These are phyloP conservation scores for Platalea minor DNA, from an alignment of 2,797 vertebrate genomes.

Conservation along the genomic window DNA sequence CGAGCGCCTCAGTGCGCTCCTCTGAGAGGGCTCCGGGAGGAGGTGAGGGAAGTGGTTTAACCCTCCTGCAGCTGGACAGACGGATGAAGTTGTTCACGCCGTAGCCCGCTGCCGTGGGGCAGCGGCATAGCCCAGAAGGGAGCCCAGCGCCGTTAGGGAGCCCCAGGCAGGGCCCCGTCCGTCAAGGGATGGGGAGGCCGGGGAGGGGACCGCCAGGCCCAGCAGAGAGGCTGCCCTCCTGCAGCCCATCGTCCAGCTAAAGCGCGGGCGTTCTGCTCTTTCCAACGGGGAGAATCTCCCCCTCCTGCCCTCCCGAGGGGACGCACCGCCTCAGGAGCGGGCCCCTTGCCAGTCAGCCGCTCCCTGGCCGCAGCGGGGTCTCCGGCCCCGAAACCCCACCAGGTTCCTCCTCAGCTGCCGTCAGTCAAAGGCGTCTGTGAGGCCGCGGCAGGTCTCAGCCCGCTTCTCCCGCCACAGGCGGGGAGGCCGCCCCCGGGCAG, in stretches of 20 bases:
- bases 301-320: background rate
- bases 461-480: background rate
- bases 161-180: background rate
- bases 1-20: background rate
- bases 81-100: background rate
- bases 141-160: accelerated
- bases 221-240: background rate
- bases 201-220: background rate
- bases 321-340: background rate
- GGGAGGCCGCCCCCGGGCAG: background rate
- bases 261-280: background rate
- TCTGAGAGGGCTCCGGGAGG: background rate
- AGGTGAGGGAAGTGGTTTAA: background rate
- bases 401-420: background rate
- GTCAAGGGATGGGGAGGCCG: background rate
- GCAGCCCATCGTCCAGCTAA: background rate
- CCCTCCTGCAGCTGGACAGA: background rate
- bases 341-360: background rate
- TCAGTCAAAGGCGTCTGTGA: accelerated
- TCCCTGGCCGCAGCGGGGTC: accelerated
- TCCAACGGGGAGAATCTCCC: background rate
- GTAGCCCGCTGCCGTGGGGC: background rate
- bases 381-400: accelerated
- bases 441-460: background rate
- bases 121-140: background rate